These are phyloP conservation scores for Drosophila putrida DNA, from an alignment of 2,888 invertebrate genomes.

Conservation along the genomic window DNA sequence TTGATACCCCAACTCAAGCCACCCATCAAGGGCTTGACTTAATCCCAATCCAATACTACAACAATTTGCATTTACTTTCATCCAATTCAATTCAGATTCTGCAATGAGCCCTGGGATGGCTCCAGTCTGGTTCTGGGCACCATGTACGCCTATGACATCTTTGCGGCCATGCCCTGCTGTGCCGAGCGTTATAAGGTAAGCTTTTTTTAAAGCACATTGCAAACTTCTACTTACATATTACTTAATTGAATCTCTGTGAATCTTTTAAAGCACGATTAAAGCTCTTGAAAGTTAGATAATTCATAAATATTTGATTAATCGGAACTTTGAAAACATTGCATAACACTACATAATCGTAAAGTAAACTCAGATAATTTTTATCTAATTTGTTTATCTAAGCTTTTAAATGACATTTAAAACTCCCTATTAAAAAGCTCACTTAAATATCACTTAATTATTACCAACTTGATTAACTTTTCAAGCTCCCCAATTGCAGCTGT, in stretches of 20 bases:
- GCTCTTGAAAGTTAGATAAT: too few relatives aligned
- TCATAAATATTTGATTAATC: background rate
- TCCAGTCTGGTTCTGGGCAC: slow-evolving; percentile 97
- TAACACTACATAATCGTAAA: too few relatives aligned
- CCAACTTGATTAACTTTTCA: background rate
- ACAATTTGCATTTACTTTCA: slow-evolving; percentile 15
- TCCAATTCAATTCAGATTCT: slow-evolving; percentile 86
- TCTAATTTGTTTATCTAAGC: too few relatives aligned
- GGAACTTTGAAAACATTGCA: background rate
- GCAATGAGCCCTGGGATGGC: slow-evolving; percentile 96
- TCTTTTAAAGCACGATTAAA: background rate
- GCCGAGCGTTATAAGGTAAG: slow-evolving; percentile 94
- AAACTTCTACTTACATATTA: background rate
- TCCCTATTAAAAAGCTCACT: too few relatives aligned
- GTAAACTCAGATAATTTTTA: too few relatives aligned
- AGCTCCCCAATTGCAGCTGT: background rate
- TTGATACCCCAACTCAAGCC: too few relatives aligned
- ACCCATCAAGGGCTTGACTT: background rate
- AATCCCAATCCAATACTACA: background rate
- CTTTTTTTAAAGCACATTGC: slow-evolving; percentile 24
- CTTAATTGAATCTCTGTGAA: background rate
- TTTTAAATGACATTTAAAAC: too few relatives aligned
- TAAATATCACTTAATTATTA: too few relatives aligned
- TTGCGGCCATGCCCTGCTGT: slow-evolving; percentile 98
- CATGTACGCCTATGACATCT: slow-evolving; percentile 99